Conservation (phyloP, 2,113 vertebrate species). For the Chrysochloris asiatica region DNA sequence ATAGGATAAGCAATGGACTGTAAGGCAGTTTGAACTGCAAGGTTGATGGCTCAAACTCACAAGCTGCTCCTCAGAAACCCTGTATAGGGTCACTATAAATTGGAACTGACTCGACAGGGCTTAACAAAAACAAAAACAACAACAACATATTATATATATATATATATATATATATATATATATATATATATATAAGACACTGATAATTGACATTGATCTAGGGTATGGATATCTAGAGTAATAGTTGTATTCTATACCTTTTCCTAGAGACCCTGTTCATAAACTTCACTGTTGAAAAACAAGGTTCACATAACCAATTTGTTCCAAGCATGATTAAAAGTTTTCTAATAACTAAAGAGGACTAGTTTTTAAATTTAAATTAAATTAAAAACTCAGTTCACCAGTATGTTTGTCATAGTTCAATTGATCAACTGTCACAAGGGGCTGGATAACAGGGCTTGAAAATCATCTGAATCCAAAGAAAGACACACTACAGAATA, state of each 20-base stretch:
- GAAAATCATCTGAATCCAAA: neutral
- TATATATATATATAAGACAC: neutral
- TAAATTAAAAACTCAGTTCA: neutral
- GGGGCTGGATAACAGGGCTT: neutral
- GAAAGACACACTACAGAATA: neutral
- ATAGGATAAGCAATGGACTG: no score
- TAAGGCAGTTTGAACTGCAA: no score
- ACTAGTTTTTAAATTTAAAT: neutral
- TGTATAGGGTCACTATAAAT: no score
- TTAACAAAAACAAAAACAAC: no score
- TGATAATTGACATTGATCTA: neutral
- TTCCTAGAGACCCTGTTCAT: neutral
- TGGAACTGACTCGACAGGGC: no score
- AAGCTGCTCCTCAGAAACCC: no score
- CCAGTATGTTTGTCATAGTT: neutral
- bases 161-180: neutral
- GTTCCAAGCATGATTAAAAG: neutral
- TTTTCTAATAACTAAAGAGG: slow-evolving; percentile 14
- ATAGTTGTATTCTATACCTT: neutral
- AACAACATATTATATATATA: no score
- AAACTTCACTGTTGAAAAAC: neutral
- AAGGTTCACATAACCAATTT: neutral
- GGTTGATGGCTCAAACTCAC: no score
- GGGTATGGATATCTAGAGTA: neutral
- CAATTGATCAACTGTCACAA: neutral